Conservation (phyloP, 2,888 invertebrate genomes). For the Epinotia bilunana region DNA sequence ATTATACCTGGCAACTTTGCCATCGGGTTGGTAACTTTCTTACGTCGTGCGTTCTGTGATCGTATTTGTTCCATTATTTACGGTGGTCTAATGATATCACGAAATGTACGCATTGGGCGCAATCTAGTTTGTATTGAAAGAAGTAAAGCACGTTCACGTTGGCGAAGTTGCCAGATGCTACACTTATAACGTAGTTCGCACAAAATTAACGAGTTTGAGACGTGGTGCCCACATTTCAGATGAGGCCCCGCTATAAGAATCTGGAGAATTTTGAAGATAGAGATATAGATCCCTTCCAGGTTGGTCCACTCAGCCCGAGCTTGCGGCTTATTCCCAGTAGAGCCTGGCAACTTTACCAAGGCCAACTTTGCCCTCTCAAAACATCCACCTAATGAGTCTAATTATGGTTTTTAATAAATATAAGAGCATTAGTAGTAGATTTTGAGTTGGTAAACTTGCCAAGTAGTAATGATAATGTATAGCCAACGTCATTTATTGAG, state of each 20-base stretch:
- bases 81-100: not conserved
- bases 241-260: conserved; percentile 72
- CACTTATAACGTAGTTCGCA: conserved; percentile 1
- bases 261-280: conserved; percentile 77
- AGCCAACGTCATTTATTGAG: not conserved
- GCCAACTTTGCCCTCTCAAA: not conserved
- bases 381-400: not conserved
- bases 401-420: not conserved
- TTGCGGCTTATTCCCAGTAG: conserved; percentile 30
- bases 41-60: not conserved
- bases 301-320: conserved; percentile 57
- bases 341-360: conserved; percentile 35
- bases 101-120: not conserved
- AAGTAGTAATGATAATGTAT: conserved; percentile 7
- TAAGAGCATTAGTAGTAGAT: not conserved
- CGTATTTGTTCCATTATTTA: not conserved
- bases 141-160: not conserved
- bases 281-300: conserved; percentile 72
- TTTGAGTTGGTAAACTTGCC: conserved; percentile 23
- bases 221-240: conserved; percentile 67
- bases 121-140: not conserved
- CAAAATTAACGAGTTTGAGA: conserved; percentile 47
- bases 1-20: conserved; percentile 7
- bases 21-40: not conserved
- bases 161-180: conserved; percentile 18